A percentile compares a stretch with the other conserved stretches of the same genome.
These are phyloP conservation scores for Drepana arcuata DNA, from an alignment of 1,140 invertebrate genomes.

Conservation along the genomic window DNA sequence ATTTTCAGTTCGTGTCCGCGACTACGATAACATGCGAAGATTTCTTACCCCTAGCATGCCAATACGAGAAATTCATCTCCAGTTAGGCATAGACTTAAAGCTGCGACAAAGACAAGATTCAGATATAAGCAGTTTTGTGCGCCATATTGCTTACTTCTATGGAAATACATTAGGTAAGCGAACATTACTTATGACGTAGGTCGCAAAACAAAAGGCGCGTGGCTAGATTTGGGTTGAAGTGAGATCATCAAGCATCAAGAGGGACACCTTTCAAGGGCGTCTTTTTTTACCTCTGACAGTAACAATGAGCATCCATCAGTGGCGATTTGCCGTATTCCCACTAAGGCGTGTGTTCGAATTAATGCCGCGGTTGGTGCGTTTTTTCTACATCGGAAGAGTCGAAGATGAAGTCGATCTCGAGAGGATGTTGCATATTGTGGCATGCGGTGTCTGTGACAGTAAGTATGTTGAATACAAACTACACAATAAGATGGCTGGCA, in stretches of 20 bases:
- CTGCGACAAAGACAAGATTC: conserved; percentile 31
- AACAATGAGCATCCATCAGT: conserved; percentile 43
- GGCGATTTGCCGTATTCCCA: conserved; percentile 30
- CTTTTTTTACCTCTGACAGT: conserved; percentile 16
- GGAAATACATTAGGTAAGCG: conserved; percentile 32
- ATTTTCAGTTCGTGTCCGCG: conserved; percentile 24
- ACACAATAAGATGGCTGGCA: not conserved
- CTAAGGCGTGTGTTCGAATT: conserved; percentile 34
- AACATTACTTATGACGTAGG: no score
- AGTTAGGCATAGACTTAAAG: conserved; percentile 27
- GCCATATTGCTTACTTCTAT: conserved; percentile 31
- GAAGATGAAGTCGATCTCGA: conserved; percentile 26
- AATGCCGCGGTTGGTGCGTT: conserved; percentile 32
- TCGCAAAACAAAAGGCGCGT: no score
- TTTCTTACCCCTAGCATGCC: conserved; percentile 38
- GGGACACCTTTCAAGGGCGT: no score
- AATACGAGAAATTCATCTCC: conserved; percentile 31
- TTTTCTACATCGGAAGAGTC: conserved; percentile 29
- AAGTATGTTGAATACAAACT: conserved; percentile 6
- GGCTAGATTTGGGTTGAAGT: no score
- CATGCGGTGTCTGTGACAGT: conserved; percentile 47
- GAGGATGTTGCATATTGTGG: conserved; percentile 26
- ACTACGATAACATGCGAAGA: conserved; percentile 35
- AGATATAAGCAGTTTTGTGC: conserved; percentile 39
- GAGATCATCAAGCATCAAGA: no score